A percentile compares a stretch with the other conserved stretches of the same genome.
Evolutionary conservation across 2,888 invertebrate species (phyloP).

Genomic region (Caenorhabditis japonica): DNA sequence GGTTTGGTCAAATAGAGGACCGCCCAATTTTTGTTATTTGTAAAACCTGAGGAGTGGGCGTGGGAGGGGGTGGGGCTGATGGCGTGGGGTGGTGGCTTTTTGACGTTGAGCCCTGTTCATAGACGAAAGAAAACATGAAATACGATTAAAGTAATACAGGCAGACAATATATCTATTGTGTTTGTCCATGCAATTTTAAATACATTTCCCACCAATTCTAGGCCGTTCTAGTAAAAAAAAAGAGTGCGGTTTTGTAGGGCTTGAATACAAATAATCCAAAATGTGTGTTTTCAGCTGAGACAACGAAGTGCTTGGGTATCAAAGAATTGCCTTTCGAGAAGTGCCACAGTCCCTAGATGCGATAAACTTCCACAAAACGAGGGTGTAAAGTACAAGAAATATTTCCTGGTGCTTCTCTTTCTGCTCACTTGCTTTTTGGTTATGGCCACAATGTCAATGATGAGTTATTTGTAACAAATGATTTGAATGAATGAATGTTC

Average conservation of each 20-base stretch:
- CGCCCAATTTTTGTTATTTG: no score
- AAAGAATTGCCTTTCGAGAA: constrained; percentile 36
- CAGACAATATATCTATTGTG: no score
- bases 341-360: constrained; percentile 35
- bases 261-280: no score
- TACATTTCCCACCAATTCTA: no score
- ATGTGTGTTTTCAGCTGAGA: constrained; percentile 18
- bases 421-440: constrained; percentile 12
- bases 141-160: not conserved
- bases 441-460: constrained; percentile 15
- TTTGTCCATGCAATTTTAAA: no score
- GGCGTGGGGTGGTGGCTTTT: no score
- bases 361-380: constrained; percentile 34
- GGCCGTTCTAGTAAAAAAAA: no score
- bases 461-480: constrained; percentile 11
- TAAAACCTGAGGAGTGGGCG: no score
- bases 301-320: constrained; percentile 34
- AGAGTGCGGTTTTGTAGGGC: no score
- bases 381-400: constrained; percentile 5
- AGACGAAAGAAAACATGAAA: no score
- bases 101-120: no score
- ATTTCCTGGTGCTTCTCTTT: constrained; percentile 24
- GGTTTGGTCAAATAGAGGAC: no score
- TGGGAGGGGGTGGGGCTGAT: not conserved
- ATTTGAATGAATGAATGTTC: not conserved